Evolutionary conservation across 53 echinoderm and acorn worm genomes (phyloP), one percentile per base, ranked within the genome.

Genomic region (Luidia sarsii): DNA sequence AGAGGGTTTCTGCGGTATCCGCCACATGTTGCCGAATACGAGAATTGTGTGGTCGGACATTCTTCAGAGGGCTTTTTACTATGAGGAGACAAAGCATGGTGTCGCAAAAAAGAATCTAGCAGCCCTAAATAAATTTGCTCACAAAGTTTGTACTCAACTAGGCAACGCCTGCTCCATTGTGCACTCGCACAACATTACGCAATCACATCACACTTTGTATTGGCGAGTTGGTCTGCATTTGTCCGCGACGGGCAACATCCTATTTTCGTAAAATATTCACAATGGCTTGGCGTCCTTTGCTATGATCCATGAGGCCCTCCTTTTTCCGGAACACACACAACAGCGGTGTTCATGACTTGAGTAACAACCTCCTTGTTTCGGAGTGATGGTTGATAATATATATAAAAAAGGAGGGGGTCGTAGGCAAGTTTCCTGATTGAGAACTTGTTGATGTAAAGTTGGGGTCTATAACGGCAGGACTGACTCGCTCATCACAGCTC

Each of bases 401-500:
- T 7, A 41, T 41, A 57, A 57, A 57, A 57, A 24, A 57, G 27
- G 11, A 11, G 59, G 59, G 59, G 31, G 59, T 28, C 7, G 28
- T 2, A 59, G 59, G 10, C 7, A 30, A 1, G 7, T 59, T 59
- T 14, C 32, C 28, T 1, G 8, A 28, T 28, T 3, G 31, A 8
- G 13, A 59, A 59, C 59, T 59, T 59, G 59, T 59, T 59, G 7
- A 31, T 29, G n/a, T n/a, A n/a, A n/a, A n/a, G n/a, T n/a, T n/a
- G n/a, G n/a, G n/a, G n/a, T n/a, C n/a, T n/a, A n/a, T n/a, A n/a
- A n/a, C n/a, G n/a, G n/a, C n/a, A n/a, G n/a, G n/a, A n/a, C n/a
- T n/a, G n/a, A n/a, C n/a, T n/a, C n/a, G n/a, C n/a, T n/a, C n/a
- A n/a, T n/a, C n/a, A n/a, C n/a, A n/a, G n/a, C n/a, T n/a, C n/a